Conservation (phyloP, 2,888 invertebrate genomes). For the Crocallis elinguaria region DNA sequence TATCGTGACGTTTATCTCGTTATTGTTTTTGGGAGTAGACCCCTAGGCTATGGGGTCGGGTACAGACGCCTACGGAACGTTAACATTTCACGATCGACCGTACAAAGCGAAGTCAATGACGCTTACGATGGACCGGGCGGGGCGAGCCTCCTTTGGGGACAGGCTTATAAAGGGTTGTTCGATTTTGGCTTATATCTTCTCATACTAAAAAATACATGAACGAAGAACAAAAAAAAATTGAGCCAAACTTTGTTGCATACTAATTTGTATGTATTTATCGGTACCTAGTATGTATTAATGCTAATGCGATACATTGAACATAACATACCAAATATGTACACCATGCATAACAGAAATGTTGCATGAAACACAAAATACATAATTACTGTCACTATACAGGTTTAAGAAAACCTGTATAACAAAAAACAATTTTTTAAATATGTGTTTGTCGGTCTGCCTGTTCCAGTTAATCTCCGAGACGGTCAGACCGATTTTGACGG, state of each 20-base stretch:
- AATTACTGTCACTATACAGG: no score
- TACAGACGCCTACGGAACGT: not conserved
- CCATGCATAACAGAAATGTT: no score
- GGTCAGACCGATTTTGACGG: no score
- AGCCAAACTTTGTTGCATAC: not conserved
- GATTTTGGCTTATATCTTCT: not conserved
- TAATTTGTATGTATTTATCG: not conserved
- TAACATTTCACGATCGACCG: constrained; percentile 15
- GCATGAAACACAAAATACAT: no score
- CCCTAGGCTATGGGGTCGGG: not conserved
- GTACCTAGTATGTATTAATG: not conserved
- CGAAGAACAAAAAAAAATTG: not conserved
- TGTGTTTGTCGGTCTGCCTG: no score
- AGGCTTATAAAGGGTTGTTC: constrained; percentile 51
- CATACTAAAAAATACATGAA: not conserved
- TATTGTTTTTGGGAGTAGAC: no score
- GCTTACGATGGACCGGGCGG: constrained; percentile 65
- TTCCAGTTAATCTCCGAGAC: no score
- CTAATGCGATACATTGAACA: not conserved
- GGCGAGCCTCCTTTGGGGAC: constrained; percentile 50
- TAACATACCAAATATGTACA: no score
- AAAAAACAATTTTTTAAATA: no score
- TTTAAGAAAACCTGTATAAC: no score
- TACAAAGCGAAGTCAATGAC: constrained; percentile 53
- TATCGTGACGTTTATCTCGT: no score